These are phyloP conservation scores for Cygnus buccinator DNA, from an alignment of 2,113 vertebrate species.

Conservation along the genomic window DNA sequence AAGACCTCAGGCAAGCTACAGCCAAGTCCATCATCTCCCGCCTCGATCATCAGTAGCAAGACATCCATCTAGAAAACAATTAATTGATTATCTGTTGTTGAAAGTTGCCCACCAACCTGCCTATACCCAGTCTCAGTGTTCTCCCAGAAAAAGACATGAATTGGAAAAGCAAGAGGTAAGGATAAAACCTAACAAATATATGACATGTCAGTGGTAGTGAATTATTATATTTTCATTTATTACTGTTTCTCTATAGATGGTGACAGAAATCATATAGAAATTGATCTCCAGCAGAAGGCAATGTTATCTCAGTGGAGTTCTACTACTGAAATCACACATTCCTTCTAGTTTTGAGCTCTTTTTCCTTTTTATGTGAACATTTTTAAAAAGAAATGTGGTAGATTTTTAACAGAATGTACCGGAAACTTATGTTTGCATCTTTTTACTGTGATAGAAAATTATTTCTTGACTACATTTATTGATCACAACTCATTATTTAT, in stretches of 20 bases:
- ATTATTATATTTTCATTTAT: neutral
- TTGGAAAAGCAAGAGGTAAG: constrained; percentile 86
- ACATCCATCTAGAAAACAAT: constrained; percentile 91
- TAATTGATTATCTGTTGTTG: constrained; percentile 93
- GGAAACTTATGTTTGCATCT: neutral
- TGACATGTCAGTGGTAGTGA: neutral
- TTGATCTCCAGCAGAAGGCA: neutral
- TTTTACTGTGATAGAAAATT: neutral
- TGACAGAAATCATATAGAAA: neutral
- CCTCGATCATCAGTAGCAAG: constrained; percentile 83
- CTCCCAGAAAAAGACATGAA: constrained; percentile 78
- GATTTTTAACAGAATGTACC: neutral
- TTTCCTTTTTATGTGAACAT: neutral
- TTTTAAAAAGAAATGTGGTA: neutral
- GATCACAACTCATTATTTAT: neutral
- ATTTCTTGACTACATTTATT: neutral
- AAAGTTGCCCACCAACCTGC: constrained; percentile 86
- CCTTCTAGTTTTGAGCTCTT: neutral
- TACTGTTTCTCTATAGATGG: neutral
- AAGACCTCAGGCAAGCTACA: constrained; percentile 82
- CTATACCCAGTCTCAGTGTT: constrained; percentile 78
- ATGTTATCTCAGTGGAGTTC: neutral
- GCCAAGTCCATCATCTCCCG: constrained; percentile 75
- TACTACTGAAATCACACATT: neutral
- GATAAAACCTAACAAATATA: neutral